These are phyloP conservation scores for Brachyrhaphis roseni DNA, from an alignment of 2,797 vertebrate genomes.

Conservation along the genomic window DNA sequence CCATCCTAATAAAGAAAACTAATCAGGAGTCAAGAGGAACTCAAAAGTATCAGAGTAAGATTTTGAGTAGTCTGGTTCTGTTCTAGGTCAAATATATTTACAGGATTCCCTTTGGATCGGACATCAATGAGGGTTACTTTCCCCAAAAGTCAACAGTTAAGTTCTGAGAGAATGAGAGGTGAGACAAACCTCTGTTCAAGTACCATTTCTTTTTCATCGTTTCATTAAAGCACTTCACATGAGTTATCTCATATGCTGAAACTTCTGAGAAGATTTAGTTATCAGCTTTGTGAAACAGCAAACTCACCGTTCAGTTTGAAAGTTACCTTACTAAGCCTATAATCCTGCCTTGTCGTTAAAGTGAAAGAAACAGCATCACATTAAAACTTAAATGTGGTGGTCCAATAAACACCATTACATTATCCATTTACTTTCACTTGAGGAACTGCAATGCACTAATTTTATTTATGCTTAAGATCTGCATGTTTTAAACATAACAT, in stretches of 20 bases:
- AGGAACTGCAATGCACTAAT: conserved; percentile 3
- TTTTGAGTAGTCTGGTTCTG: neutral
- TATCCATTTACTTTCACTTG: conserved; percentile 8
- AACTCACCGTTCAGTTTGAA: neutral
- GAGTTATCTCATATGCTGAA: neutral
- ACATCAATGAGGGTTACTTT: neutral
- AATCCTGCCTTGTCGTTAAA: neutral
- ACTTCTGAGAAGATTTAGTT: neutral
- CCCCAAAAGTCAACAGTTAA: neutral
- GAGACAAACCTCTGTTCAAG: neutral
- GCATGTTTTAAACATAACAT: conserved; percentile 4
- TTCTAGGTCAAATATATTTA: neutral
- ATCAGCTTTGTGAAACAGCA: neutral
- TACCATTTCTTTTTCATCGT: neutral
- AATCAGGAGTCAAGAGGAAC: neutral
- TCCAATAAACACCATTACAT: conserved; percentile 4
- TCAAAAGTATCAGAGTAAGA: neutral
- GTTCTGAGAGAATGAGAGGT: neutral
- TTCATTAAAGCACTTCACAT: neutral
- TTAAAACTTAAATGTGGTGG: conserved; percentile 1
- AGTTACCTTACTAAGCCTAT: neutral
- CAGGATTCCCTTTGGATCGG: neutral
- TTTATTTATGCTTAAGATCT: neutral
- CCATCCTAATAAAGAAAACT: neutral
- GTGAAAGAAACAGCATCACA: conserved; percentile 2